Base-by-base conservation (phyloP, 2,797 vertebrate species). In the Melanogrammus aeglefinus region DNA sequence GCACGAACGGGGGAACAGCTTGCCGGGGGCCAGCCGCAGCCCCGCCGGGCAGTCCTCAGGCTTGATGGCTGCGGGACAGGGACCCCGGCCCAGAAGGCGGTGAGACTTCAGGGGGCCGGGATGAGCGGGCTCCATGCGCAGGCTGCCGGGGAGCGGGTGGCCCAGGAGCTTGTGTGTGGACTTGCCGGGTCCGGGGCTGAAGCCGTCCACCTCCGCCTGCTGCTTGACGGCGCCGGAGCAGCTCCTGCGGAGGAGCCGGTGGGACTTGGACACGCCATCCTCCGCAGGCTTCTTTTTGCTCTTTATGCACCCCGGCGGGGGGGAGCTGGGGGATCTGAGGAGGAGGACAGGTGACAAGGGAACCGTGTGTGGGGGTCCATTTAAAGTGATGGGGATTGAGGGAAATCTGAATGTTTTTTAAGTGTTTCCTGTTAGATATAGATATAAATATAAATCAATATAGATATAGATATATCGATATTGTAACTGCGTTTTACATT, bases 301-400 rank as follows among this genome's bases (percentile, higher is more conserved):
- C 91, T 96, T 96, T 38, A 95, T 95, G 82, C 96, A 96, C 81
- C 96, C 96, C 24, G 96, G 96, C 87, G 96, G 95, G 86, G 96
- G 96, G 87, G 96, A 97, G 91, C 96, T 97, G 77, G 96, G 96
- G 88, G 96, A 96, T 93, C 96, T 97, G 84, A 69, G 63, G n/a
- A 27, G 24, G 63, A 2, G 57, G 1, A 7, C 6, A 2, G 57
- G 57, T 6, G 21, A 21, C 8, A 24, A 63, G 57, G 24, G 57
- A 31, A 72, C 33, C 3, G 13, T 6, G 38, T 38, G 72, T 24
- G 1, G 10, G 63, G 63, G 24, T 24, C 24, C 24, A 69, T 69
- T 69, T 63, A n/a, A 63, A 24, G 16, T 13, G 38, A 39, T 39
- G 38, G 14, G 41, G 4, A 44, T 13, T 44, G 41, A 10, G 38